These are phyloP conservation scores for Phalera bucephala DNA, from an alignment of 2,888 invertebrate genomes.

Conservation along the genomic window DNA sequence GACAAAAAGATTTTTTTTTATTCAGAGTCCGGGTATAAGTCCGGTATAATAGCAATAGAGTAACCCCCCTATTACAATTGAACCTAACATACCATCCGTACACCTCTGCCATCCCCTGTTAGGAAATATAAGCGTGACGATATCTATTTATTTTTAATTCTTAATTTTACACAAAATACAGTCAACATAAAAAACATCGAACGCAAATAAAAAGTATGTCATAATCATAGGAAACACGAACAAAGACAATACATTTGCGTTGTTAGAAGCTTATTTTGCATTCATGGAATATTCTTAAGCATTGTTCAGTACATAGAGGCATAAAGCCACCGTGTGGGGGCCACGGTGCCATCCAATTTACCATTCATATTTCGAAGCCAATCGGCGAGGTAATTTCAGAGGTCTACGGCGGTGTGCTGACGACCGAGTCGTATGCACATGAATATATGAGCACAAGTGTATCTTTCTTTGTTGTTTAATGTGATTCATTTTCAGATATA, in stretches of 20 bases:
- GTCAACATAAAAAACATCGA: conserved; percentile 15
- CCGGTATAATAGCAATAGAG: no score
- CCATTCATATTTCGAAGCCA: conserved; percentile 77
- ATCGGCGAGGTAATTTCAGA: conserved; percentile 72
- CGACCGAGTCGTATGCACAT: conserved; percentile 25
- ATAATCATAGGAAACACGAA: conserved; percentile 68
- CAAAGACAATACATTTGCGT: conserved; percentile 55
- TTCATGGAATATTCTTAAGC: conserved; percentile 79
- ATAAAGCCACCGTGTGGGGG: conserved; percentile 54
- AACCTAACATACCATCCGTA: no score
- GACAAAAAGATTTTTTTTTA: no score
- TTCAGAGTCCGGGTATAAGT: no score
- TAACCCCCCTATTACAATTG: no score
- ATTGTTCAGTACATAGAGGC: conserved; percentile 59
- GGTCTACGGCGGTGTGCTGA: conserved; percentile 45
- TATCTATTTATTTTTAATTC: no score
- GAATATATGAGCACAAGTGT: not conserved
- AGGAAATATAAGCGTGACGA: no score
- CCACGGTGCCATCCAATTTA: conserved; percentile 67
- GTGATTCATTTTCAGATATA: no score
- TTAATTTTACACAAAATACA: no score
- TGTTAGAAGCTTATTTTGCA: conserved; percentile 75
- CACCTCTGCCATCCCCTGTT: no score
- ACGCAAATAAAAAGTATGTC: conserved; percentile 40
- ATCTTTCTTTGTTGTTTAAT: no score